Evolutionary conservation across 2,888 invertebrate species (phyloP), one percentile per base, ranked within the genome.

Genomic region (Cremastinae sp.): DNA sequence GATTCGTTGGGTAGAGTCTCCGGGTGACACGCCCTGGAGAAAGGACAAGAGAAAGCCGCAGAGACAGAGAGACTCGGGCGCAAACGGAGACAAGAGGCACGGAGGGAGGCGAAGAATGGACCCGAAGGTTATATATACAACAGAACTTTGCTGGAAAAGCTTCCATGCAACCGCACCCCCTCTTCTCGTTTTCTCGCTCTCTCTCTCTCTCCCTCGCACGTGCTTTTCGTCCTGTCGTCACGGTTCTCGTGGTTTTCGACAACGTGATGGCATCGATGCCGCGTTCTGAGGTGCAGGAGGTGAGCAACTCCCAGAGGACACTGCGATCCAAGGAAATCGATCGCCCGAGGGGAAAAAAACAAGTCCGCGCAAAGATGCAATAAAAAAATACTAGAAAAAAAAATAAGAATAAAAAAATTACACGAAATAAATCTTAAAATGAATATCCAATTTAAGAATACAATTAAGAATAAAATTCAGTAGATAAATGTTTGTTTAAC

Each of bases 181-280:
- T 70, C 64, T 70, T 66, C 68, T n/a, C n/a, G n/a, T n/a, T n/a
- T n/a, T n/a, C n/a, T n/a, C n/a, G n/a, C n/a, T n/a, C n/a, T n/a
- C n/a, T n/a, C n/a, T n/a, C n/a, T n/a, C n/a, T n/a, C n/a, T n/a
- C n/a, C n/a, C n/a, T n/a, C n/a, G n/a, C n/a, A n/a, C n/a, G n/a
- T n/a, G n/a, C 43, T 66, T 53, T 49, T 65, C 51, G 56, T 62
- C 41, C 65, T 75, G 47, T 53, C 58, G 49, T 68, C 62, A 75
- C 43, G 61, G 41, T 68, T 72, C 71, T 56, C 66, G 71, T 66
- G 75, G 72, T 56, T 75, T 75, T 62, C 71, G 72, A 68, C 62
- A 72, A 56, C 14, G 56, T 28, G 62, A 68, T 56, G 72, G 36
- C 66, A 68, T 68, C 68, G 66, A 68, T 54, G 56, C 61, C 68